phyloP scores from a whole-genome alignment of 1,140 invertebrate genomes.

The Cryptotermes secundus region DNA sequence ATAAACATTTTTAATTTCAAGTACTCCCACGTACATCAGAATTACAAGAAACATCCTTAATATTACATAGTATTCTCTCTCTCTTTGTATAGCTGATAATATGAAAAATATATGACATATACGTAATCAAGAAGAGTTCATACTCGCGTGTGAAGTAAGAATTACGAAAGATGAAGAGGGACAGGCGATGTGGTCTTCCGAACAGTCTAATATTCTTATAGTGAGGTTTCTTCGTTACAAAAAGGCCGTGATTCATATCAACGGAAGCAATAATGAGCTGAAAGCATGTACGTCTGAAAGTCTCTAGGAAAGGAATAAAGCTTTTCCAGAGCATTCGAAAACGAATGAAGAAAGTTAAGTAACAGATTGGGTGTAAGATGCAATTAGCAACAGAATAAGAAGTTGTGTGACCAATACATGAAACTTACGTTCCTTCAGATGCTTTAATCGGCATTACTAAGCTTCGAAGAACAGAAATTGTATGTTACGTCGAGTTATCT shows the following conservation, averaged over 20 bases:
- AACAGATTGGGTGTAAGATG: neutral
- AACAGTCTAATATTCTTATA: neutral
- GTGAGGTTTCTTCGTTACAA: neutral
- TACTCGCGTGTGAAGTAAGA: neutral
- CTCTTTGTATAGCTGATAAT: neutral
- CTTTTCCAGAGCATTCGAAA: neutral
- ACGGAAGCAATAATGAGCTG: neutral
- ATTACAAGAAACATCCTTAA: neutral
- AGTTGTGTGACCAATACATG: no score
- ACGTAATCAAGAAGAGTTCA: neutral
- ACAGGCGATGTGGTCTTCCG: neutral
- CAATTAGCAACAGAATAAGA: neutral
- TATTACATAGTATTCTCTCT: neutral
- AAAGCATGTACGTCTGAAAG: neutral
- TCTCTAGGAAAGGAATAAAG: neutral
- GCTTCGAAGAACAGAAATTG: no score
- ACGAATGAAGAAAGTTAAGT: neutral
- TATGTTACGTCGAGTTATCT: no score
- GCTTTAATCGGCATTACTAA: no score
- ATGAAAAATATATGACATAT: neutral
- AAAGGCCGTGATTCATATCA: neutral
- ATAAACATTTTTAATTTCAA: neutral
- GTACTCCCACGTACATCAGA: neutral
- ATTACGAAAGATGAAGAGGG: neutral
- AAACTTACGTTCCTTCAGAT: no score